Evolutionary conservation across 2,113 vertebrate species (phyloP), one percentile per base, ranked within the genome.

Genomic region (Ahaetulla prasina): DNA sequence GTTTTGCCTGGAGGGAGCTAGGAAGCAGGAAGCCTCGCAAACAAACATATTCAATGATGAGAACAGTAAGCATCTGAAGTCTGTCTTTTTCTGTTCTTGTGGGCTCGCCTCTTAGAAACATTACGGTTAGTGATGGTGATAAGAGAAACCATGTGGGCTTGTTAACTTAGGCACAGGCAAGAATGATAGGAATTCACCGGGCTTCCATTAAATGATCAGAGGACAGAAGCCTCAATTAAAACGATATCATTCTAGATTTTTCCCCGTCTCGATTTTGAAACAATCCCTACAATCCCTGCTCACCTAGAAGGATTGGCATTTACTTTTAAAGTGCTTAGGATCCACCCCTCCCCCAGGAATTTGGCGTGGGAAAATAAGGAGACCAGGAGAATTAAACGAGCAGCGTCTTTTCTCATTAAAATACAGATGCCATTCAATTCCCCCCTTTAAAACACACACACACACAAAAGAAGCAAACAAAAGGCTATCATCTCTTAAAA

Each of bases 131-230:
- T 88, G 95, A 93, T 91, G 95, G 90, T 87, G 93, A 87, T 93
- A 57, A 80, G 85, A 94, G 95, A 96, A 57, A 96, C 96, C 97
- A 97, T 96, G 96, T 97, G 97, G 96, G 95, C 96, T 93, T 43
- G 87, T 95, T 96, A 94, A 93, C 92, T 92, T 94, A 96, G 94
- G 96, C 94, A 94, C 92, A 92, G 95, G 94, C 95, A 98, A 96
- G 98, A 98, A 99, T 98, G 97, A 92, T 74, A 95, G 97, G 98
- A 99, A 99, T 99, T 98, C 96, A 92, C 94, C 95, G 97, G 96
- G 94, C 97, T 97, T 94, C 93, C 96, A 92, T 96, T 98, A 97
- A 98, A 96, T 97, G 96, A 97, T 96, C 97, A 97, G 96, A 92
- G 96, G 96, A 96, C 92, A 89, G 94, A 96, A 93, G 97, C 96